Percentiles rank a stretch among this genome's conserved stretches.
Evolutionary conservation across 2,113 vertebrate species (phyloP).

Genomic region (Grammomys dolichurus): DNA sequence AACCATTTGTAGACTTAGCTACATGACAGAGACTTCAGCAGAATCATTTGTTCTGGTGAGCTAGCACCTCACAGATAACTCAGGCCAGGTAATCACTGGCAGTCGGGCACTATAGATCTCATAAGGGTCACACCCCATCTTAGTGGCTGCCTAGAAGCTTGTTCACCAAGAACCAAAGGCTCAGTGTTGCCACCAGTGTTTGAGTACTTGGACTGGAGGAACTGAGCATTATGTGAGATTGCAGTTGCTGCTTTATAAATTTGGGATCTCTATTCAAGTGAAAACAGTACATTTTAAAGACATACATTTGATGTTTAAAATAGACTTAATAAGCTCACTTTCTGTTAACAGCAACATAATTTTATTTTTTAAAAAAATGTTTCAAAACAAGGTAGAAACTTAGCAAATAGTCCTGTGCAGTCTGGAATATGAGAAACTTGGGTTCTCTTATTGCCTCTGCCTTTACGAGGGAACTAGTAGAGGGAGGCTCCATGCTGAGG

Average conservation of each 20-base stretch:
- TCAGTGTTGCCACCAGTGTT: neutral
- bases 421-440: neutral
- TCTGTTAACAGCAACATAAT: neutral
- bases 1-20: no score
- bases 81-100: neutral
- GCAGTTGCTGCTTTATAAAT: neutral
- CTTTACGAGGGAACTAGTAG: neutral
- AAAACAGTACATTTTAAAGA: neutral
- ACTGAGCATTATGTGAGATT: no score
- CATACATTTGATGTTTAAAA: neutral
- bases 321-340: neutral
- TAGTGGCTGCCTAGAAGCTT: neutral
- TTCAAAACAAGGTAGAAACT: neutral
- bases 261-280: neutral
- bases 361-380: neutral
- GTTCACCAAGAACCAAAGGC: neutral
- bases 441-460: neutral
- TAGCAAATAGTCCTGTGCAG: neutral
- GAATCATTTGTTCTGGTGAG: neutral
- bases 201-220: neutral
- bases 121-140: neutral
- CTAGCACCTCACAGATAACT: neutral
- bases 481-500: neutral
- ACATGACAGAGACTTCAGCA: neutral
- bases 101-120: no score